Conservation (phyloP, 2,888 invertebrate species). For the Corbicula japonica region DNA sequence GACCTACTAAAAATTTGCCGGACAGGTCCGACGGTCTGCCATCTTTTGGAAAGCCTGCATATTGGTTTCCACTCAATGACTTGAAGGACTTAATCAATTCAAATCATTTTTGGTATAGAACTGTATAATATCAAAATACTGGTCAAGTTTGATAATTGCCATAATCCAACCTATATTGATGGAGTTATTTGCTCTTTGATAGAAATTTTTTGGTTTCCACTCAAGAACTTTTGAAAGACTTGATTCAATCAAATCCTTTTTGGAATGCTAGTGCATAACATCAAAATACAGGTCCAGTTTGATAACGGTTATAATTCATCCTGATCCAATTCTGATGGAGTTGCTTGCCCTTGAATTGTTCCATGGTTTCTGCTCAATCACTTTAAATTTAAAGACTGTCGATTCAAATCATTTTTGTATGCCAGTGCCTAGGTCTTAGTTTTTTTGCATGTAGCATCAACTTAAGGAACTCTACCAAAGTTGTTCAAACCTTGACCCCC, state of each 20-base stretch:
- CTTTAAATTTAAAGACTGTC: too few relatives aligned
- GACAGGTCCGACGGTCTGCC: too few relatives aligned
- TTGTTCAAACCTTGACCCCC: too few relatives aligned
- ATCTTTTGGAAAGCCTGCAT: too few relatives aligned
- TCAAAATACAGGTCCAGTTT: neutral
- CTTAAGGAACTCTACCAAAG: too few relatives aligned
- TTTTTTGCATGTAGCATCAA: too few relatives aligned
- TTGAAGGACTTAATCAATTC: slow-evolving; percentile 4
- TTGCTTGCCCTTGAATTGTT: too few relatives aligned
- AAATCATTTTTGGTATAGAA: neutral
- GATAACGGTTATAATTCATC: neutral
- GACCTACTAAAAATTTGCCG: too few relatives aligned
- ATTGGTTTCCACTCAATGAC: neutral
- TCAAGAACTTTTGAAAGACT: neutral
- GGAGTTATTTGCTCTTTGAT: too few relatives aligned
- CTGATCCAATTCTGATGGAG: neutral
- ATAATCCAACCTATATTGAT: neutral
- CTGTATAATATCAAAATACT: neutral
- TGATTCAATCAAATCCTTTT: neutral
- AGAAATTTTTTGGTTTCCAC: neutral
- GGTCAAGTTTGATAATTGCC: neutral
- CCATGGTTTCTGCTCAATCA: too few relatives aligned
- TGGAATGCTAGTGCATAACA: neutral
- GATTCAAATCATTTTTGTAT: too few relatives aligned
- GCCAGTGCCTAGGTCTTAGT: too few relatives aligned